phyloP scores from a whole-genome alignment of 2,888 invertebrate genomes.

The Poecilobothrus nobilitatus region DNA sequence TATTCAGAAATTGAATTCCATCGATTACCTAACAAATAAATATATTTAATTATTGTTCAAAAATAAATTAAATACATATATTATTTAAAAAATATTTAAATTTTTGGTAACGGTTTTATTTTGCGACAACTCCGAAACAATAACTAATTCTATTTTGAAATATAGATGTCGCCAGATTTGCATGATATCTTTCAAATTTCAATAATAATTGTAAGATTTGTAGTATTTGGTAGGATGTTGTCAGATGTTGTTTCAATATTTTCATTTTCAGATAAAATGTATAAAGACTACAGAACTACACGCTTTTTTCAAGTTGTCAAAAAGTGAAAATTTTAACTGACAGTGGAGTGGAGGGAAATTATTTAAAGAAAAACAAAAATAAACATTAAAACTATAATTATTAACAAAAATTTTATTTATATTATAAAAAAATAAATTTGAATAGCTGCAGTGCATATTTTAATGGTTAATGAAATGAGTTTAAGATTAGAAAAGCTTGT shows the following conservation, averaged over 20 bases:
- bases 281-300: background rate
- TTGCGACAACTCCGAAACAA: no score
- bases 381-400: background rate
- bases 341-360: background rate
- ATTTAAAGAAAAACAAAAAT: background rate
- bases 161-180: no score
- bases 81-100: no score
- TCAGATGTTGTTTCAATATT: no score
- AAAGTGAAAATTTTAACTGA: background rate
- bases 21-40: slow-evolving; percentile 22
- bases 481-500: slow-evolving; percentile 40
- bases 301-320: background rate
- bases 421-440: background rate
- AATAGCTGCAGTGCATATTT: background rate
- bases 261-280: no score
- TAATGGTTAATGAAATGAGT: slow-evolving; percentile 31
- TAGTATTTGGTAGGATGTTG: no score
- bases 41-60: background rate
- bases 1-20: slow-evolving; percentile 24
- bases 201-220: no score
- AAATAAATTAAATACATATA: background rate
- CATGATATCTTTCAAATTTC: no score
- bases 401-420: background rate
- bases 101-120: no score
- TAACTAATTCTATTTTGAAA: no score